A percentile compares a stretch with the other conserved stretches of the same genome.
Evolutionary conservation across 2,113 vertebrate species (phyloP).

Genomic region (Leptobrachium ailaonicum): DNA sequence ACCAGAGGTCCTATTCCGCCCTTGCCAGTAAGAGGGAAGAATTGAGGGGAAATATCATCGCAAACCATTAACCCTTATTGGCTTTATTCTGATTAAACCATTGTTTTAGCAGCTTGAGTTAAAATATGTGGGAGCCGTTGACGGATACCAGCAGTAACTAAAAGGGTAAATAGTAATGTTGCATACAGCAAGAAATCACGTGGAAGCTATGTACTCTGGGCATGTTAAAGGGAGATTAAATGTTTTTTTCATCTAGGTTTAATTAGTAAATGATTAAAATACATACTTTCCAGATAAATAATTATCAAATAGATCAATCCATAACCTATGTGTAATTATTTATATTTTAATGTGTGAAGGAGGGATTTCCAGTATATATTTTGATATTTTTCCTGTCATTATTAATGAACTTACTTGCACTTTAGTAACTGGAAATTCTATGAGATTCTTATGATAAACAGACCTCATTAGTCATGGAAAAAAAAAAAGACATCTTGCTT

Average conservation of each 20-base stretch:
- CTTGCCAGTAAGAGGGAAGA: too few species aligned
- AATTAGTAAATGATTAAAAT: neutral
- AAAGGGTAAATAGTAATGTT: too few species aligned
- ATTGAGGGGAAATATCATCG: too few species aligned
- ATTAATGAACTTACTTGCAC: slow-evolving; percentile 40
- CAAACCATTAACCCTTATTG: too few species aligned
- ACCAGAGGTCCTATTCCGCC: too few species aligned
- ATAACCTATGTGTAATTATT: neutral
- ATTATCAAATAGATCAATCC: too few species aligned
- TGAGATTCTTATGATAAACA: slow-evolving; percentile 44
- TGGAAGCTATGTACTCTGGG: too few species aligned
- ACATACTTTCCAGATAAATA: neutral
- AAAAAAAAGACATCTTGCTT: neutral
- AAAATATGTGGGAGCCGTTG: too few species aligned
- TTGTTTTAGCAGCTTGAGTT: too few species aligned
- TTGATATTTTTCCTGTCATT: slow-evolving; percentile 27
- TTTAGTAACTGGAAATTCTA: slow-evolving; percentile 40
- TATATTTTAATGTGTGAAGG: neutral
- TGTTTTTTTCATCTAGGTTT: neutral
- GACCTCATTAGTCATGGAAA: slow-evolving; percentile 27
- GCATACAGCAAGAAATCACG: too few species aligned
- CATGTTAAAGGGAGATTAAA: neutral
- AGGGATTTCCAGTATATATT: slow-evolving; percentile 17
- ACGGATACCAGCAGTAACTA: too few species aligned
- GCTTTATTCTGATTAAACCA: too few species aligned